Evolutionary conservation across 1,140 invertebrate genomes (phyloP).

Genomic region (Hyles euphorbiae): DNA sequence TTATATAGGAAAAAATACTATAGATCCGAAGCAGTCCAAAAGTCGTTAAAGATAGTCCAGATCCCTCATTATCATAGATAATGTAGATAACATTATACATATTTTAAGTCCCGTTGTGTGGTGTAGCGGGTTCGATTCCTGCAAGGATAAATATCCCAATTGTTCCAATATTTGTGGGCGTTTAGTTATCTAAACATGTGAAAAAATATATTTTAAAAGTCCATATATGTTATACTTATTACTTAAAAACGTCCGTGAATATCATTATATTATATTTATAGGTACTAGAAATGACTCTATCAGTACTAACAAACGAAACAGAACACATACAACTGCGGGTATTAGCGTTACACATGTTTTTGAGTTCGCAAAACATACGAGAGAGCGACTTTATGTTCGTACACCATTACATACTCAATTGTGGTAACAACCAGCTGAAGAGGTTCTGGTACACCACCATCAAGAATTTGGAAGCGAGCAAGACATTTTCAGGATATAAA

Average conservation of each 20-base stretch:
- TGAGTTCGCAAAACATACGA: constrained; percentile 78
- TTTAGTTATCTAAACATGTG: too few species aligned
- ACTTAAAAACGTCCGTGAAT: neutral
- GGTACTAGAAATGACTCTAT: constrained; percentile 71
- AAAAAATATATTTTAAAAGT: too few species aligned
- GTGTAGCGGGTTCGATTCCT: too few species aligned
- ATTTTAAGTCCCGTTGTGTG: too few species aligned
- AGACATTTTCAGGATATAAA: constrained; percentile 45
- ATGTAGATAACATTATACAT: too few species aligned
- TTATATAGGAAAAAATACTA: too few species aligned
- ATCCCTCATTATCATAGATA: too few species aligned
- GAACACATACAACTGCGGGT: constrained; percentile 82
- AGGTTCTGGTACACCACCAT: constrained; percentile 84
- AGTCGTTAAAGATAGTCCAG: too few species aligned
- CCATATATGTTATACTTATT: too few species aligned
- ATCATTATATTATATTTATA: constrained; percentile 14
- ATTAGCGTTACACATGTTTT: constrained; percentile 78
- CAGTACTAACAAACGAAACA: constrained; percentile 80
- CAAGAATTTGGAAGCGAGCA: constrained; percentile 79
- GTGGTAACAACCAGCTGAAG: constrained; percentile 79
- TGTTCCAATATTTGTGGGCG: too few species aligned
- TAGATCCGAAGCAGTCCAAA: too few species aligned
- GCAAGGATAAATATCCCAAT: too few species aligned
- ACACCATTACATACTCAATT: constrained; percentile 81
- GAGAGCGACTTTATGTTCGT: constrained; percentile 80